Percentiles rank a stretch among this genome's conserved stretches.
These are phyloP conservation scores for Catalaphyllia jardinei DNA, from an alignment of 64 coral and sea anemone species.

Conservation along the genomic window DNA sequence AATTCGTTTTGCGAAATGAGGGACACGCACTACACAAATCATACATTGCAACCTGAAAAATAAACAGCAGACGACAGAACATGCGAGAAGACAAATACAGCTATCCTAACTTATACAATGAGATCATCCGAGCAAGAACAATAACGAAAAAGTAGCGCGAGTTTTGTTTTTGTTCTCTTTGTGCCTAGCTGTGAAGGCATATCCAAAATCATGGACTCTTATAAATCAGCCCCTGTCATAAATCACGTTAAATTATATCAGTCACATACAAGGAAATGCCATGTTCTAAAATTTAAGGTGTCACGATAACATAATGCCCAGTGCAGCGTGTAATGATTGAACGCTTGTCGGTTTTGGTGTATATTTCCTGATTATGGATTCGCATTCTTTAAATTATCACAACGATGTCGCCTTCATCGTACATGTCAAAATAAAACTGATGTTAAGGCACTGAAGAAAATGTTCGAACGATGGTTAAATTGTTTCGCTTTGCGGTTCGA, in stretches of 20 bases:
- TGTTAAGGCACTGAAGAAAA: not conserved
- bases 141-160: not conserved
- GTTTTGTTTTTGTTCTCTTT: not conserved
- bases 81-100: constrained; percentile 22
- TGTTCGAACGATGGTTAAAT: not conserved
- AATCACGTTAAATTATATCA: not conserved
- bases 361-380: constrained; percentile 8
- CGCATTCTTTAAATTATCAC: not conserved
- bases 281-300: not conserved
- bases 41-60: not conserved
- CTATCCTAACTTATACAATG: constrained; percentile 11
- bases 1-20: not conserved
- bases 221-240: not conserved
- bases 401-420: not conserved
- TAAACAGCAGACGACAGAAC: constrained; percentile 2
- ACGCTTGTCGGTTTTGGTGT: not conserved
- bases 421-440: not conserved
- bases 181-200: not conserved
- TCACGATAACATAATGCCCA: not conserved
- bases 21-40: not conserved
- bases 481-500: not conserved
- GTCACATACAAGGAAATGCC: not conserved
- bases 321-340: not conserved
- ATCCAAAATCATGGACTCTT: not conserved
- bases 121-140: not conserved